phyloP scores from a whole-genome alignment of 1,140 invertebrate genomes.

The Holotrichia oblita region DNA sequence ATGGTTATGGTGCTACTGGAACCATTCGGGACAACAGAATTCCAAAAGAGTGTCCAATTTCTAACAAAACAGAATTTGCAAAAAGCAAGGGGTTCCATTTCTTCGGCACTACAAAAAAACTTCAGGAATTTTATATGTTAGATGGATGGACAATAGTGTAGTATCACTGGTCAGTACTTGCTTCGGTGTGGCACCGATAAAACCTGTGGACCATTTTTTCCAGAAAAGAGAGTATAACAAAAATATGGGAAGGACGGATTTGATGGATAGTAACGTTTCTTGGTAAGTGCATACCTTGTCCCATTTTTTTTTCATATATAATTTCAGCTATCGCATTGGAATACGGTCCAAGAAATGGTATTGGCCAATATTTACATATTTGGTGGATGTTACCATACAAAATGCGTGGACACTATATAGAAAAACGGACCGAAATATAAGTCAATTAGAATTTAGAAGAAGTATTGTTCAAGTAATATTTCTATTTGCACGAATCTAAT shows the following conservation, averaged over 20 bases:
- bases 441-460: constrained; percentile 11
- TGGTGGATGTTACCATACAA: background rate
- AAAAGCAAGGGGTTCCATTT: constrained; percentile 32
- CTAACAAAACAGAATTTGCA: constrained; percentile 45
- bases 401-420: too few relatives aligned
- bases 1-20: constrained; percentile 47
- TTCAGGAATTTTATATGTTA: constrained; percentile 7
- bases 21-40: constrained; percentile 52
- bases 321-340: constrained; percentile 8
- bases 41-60: constrained; percentile 46
- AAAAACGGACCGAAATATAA: too few relatives aligned
- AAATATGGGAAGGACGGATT: background rate
- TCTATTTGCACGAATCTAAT: background rate
- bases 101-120: constrained; percentile 22
- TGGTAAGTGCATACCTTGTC: background rate
- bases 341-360: background rate
- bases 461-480: constrained; percentile 2
- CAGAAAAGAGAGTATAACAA: constrained; percentile 21
- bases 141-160: constrained; percentile 41
- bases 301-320: background rate
- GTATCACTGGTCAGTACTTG: background rate
- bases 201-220: background rate
- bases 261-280: background rate
- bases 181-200: background rate
- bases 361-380: constrained; percentile 20